These are phyloP conservation scores for Galeopterus variegatus DNA, from an alignment of 2,113 vertebrate genomes.

Conservation along the genomic window DNA sequence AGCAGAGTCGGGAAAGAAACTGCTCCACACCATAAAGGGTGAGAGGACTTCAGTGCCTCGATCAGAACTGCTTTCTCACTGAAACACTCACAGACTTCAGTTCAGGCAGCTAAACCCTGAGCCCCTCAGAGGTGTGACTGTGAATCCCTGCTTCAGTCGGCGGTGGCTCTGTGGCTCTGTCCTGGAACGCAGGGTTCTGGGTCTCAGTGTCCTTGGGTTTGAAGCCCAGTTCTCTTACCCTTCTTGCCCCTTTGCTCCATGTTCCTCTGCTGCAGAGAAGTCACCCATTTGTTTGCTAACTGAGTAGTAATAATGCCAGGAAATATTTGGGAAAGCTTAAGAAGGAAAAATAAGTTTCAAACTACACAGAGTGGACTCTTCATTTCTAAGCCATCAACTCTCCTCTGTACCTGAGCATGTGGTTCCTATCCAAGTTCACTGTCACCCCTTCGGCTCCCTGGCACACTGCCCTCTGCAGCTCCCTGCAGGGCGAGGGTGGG, in stretches of 20 bases:
- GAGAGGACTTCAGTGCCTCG: accelerated
- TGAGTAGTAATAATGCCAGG: background rate
- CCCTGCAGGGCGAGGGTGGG: background rate
- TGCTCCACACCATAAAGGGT: accelerated
- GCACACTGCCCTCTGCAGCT: background rate
- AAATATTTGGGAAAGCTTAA: background rate
- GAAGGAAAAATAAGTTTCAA: background rate
- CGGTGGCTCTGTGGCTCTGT: background rate
- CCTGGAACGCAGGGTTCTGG: background rate
- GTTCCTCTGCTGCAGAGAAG: background rate
- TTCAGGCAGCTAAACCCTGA: background rate
- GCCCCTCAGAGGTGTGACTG: background rate
- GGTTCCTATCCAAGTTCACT: background rate
- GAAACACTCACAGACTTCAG: background rate
- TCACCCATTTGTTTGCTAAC: background rate
- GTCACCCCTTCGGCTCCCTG: background rate
- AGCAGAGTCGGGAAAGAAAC: background rate
- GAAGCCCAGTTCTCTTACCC: background rate
- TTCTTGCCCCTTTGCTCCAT: background rate
- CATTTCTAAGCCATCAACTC: background rate
- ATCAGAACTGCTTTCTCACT: background rate
- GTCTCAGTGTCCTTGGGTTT: background rate
- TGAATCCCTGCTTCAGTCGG: background rate
- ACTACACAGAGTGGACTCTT: background rate
- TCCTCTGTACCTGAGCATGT: background rate